Percentiles rank a stretch among this genome's conserved stretches.
Evolutionary conservation across 2,888 invertebrate species (phyloP).

Genomic region (Scrobipalpa costella): DNA sequence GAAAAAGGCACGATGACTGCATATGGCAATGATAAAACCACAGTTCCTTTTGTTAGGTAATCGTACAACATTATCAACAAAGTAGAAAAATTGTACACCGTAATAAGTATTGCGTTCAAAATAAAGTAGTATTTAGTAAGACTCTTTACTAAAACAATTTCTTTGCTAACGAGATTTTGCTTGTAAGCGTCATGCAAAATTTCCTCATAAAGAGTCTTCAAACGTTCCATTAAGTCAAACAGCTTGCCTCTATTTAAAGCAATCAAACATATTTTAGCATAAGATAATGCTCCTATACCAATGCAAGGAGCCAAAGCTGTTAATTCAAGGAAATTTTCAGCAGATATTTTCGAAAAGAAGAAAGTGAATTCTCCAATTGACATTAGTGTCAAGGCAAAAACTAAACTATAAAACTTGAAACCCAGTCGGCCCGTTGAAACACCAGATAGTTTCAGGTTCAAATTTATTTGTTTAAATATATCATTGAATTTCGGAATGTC

Average conservation of each 20-base stretch:
- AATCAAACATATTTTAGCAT: conserved; percentile 46
- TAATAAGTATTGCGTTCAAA: conserved; percentile 57
- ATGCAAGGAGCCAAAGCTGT: conserved; percentile 59
- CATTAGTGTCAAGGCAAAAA: conserved; percentile 41
- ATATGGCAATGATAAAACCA: conserved; percentile 55
- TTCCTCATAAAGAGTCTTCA: conserved; percentile 45
- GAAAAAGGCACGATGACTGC: conserved; percentile 60
- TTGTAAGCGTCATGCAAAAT: conserved; percentile 46
- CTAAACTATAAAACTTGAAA: conserved; percentile 44
- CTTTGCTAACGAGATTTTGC: conserved; percentile 41
- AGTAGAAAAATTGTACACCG: conserved; percentile 63
- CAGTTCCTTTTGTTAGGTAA: conserved; percentile 45
- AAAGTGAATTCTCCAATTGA: conserved; percentile 47
- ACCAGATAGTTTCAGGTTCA: conserved; percentile 53
- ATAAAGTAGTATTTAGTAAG: conserved; percentile 61
- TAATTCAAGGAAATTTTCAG: conserved; percentile 57
- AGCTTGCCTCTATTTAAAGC: conserved; percentile 39
- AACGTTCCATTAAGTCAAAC: conserved; percentile 44
- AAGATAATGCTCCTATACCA: conserved; percentile 51
- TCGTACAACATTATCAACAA: conserved; percentile 51
- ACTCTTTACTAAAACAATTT: conserved; percentile 48
- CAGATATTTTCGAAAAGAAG: conserved; percentile 52
- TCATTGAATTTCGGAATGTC: conserved; percentile 54
- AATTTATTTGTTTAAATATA: conserved; percentile 53
- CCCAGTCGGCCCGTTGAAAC: conserved; percentile 49